These are phyloP conservation scores for Agelas oroides DNA, from an alignment of 37 sponge, comb jelly and placozoan species.

Conservation along the genomic window DNA sequence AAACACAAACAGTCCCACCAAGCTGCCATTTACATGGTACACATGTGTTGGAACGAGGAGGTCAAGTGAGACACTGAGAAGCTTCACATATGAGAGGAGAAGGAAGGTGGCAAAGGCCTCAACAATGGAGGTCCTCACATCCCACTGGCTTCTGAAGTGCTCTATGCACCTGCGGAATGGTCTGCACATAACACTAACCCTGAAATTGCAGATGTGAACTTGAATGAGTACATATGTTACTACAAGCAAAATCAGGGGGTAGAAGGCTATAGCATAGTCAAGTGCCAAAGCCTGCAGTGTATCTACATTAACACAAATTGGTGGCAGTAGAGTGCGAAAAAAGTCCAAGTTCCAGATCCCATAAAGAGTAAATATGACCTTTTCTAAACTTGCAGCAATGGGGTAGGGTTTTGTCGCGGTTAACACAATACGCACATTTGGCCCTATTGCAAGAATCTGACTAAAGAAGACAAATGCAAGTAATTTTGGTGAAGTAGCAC, in stretches of 20 bases:
- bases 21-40: not conserved
- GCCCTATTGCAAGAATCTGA: slow-evolving; percentile 30
- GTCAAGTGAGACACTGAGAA: slow-evolving; percentile 35
- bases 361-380: not conserved
- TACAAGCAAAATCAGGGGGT: slow-evolving; percentile 9
- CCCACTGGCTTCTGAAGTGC: not conserved
- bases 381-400: too few species aligned
- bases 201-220: not conserved
- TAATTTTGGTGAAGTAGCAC: slow-evolving; percentile 45
- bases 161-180: not conserved
- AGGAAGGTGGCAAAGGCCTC: slow-evolving; percentile 70
- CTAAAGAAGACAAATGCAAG: slow-evolving; percentile 60
- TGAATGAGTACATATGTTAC: not conserved
- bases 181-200: not conserved
- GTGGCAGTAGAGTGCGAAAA: slow-evolving; percentile 16
- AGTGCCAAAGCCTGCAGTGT: slow-evolving; percentile 10
- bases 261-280: slow-evolving; percentile 32
- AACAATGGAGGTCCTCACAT: slow-evolving; percentile 41
- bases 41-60: slow-evolving; percentile 33
- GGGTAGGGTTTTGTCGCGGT: too few species aligned
- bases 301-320: not conserved
- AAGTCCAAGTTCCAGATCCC: slow-evolving; percentile 37
- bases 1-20: slow-evolving; percentile 19
- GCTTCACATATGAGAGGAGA: slow-evolving; percentile 65
- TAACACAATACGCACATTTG: too few species aligned